Evolutionary conservation across 2,888 invertebrate species (phyloP).

Genomic region (Parthenolecanium corni): DNA sequence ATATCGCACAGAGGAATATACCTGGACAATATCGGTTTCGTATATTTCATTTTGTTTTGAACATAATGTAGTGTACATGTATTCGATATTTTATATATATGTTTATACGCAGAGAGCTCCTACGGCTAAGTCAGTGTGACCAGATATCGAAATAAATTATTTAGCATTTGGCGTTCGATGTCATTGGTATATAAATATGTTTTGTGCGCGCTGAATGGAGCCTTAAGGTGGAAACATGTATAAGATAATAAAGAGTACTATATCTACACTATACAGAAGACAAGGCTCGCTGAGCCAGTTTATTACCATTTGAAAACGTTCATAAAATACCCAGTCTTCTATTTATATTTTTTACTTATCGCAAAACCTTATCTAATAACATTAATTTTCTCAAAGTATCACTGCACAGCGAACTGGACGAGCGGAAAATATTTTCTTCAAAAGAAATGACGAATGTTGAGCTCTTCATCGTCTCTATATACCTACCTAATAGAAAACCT

Average conservation of each 20-base stretch:
- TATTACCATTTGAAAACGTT: constrained; percentile 20
- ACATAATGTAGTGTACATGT: not conserved
- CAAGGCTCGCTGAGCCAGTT: constrained; percentile 16
- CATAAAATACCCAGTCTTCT: constrained; percentile 1
- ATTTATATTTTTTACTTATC: constrained; percentile 11
- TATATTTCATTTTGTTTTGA: too few species aligned
- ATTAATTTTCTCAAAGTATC: constrained; percentile 2
- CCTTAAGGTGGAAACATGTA: not conserved
- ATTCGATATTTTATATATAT: not conserved
- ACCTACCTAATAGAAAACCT: too few species aligned
- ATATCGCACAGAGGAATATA: not conserved
- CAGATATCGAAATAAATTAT: constrained; percentile 22
- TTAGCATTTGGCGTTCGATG: constrained; percentile 22
- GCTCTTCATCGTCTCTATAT: not conserved
- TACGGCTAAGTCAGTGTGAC: constrained; percentile 16
- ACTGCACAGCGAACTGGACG: not conserved
- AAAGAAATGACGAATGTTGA: not conserved
- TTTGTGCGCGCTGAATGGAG: too few species aligned
- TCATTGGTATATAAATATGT: constrained; percentile 17
- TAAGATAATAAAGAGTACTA: constrained; percentile 25
- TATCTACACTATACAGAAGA: too few species aligned
- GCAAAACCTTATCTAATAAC: constrained; percentile 16
- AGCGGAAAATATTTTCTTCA: not conserved
- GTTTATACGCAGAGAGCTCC: constrained; percentile 1
- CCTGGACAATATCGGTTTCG: too few species aligned